Conservation (phyloP, 2,113 vertebrate genomes). For the Ranitomeya imitator region DNA sequence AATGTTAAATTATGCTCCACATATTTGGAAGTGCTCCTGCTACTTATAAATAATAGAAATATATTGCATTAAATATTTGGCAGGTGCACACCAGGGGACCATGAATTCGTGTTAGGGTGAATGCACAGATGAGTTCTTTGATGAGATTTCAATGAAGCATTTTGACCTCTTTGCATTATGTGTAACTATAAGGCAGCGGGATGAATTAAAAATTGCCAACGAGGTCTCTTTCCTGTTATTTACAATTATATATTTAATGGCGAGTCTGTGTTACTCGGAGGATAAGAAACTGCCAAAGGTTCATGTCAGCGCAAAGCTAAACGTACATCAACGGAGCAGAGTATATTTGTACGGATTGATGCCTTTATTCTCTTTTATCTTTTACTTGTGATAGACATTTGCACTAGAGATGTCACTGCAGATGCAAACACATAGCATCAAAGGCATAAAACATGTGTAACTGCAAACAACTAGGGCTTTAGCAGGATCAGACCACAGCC, state of each 20-base stretch:
- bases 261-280: background rate
- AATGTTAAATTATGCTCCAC: background rate
- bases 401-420: background rate
- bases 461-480: background rate
- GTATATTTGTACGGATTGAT: background rate
- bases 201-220: slow-evolving; percentile 4
- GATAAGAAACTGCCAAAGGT: background rate
- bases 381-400: background rate
- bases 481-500: background rate
- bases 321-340: background rate
- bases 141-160: slow-evolving; percentile 9
- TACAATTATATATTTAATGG: background rate
- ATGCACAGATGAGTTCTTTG: slow-evolving; percentile 16
- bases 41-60: slow-evolving; percentile 19
- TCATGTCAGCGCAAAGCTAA: background rate
- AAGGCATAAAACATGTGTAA: background rate
- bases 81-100: background rate
- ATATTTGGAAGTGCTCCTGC: background rate
- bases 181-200: background rate
- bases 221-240: background rate
- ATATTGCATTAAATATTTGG: slow-evolving; percentile 34
- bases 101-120: slow-evolving; percentile 22
- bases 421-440: background rate
- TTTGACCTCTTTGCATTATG: slow-evolving; percentile 17
- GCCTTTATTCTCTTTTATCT: background rate